These are phyloP conservation scores for Pempheris klunzingeri DNA, from an alignment of 2,797 vertebrate genomes.

Conservation along the genomic window DNA sequence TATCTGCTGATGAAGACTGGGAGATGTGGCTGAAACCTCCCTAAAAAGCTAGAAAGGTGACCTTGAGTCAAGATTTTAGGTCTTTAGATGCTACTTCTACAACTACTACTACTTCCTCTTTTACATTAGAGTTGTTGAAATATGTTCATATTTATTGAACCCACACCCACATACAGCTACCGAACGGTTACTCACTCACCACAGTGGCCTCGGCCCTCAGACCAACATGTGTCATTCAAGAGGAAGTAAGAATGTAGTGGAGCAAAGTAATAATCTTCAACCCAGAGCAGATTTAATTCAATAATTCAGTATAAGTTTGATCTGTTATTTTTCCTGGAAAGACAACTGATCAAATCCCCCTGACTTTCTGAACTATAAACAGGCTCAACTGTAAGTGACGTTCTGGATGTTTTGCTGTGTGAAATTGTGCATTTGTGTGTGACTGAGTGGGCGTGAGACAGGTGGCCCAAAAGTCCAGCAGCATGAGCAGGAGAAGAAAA, in stretches of 20 bases:
- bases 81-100: neutral
- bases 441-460: conserved; percentile 58
- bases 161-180: conserved; percentile 17
- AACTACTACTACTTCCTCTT: too few species aligned
- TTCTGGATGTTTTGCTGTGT: conserved; percentile 43
- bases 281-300: neutral
- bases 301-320: too few species aligned
- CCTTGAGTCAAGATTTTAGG: neutral
- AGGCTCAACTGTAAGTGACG: conserved; percentile 33
- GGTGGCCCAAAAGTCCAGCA: conserved; percentile 64
- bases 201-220: conserved; percentile 2
- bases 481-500: conserved; percentile 15
- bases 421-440: conserved; percentile 45
- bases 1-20: neutral
- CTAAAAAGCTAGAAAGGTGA: neutral
- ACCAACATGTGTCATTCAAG: neutral
- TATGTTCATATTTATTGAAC: neutral
- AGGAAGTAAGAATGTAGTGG: neutral
- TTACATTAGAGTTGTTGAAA: neutral
- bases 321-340: conserved; percentile 42
- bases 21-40: neutral
- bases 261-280: neutral
- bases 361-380: conserved; percentile 38
- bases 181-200: conserved; percentile 40
- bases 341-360: conserved; percentile 52